phyloP scores from a whole-genome alignment of 2,797 vertebrate genomes.

The Cyprinella venusta region DNA sequence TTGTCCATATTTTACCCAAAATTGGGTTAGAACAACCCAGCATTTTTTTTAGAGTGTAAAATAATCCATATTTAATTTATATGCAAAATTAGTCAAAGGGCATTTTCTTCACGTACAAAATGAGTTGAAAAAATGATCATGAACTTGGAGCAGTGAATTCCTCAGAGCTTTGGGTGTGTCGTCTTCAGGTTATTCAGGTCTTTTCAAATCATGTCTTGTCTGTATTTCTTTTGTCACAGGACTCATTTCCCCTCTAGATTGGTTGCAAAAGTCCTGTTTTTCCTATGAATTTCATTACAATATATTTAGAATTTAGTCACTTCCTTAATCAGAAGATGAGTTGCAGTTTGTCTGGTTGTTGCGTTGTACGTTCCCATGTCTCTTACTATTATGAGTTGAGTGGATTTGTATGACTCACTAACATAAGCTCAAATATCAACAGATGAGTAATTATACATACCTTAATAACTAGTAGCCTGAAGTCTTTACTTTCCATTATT shows the following conservation, averaged over 20 bases:
- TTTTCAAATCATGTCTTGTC: slow-evolving; percentile 33
- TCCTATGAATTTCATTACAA: neutral
- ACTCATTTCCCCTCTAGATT: slow-evolving; percentile 37
- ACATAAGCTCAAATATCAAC: neutral
- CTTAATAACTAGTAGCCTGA: slow-evolving; percentile 14
- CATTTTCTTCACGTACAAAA: neutral
- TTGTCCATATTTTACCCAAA: too few relatives aligned
- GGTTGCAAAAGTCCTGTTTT: slow-evolving; percentile 18
- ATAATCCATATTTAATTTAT: too few relatives aligned
- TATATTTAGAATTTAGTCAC: neutral
- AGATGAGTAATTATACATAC: neutral
- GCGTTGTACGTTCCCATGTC: neutral
- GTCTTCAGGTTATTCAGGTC: slow-evolving; percentile 29
- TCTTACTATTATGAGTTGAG: neutral
- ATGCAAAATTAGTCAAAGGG: neutral
- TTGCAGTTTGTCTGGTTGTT: neutral
- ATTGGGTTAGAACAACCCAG: too few relatives aligned
- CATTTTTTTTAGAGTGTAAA: too few relatives aligned
- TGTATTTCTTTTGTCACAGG: slow-evolving; percentile 41
- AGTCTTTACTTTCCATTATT: slow-evolving; percentile 6
- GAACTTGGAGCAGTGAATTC: neutral
- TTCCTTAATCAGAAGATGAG: neutral
- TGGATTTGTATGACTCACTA: neutral
- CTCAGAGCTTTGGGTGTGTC: neutral
- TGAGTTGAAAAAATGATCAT: neutral